Evolutionary conservation across 2,113 vertebrate genomes (phyloP).

Genomic region (Microtus montanus): DNA sequence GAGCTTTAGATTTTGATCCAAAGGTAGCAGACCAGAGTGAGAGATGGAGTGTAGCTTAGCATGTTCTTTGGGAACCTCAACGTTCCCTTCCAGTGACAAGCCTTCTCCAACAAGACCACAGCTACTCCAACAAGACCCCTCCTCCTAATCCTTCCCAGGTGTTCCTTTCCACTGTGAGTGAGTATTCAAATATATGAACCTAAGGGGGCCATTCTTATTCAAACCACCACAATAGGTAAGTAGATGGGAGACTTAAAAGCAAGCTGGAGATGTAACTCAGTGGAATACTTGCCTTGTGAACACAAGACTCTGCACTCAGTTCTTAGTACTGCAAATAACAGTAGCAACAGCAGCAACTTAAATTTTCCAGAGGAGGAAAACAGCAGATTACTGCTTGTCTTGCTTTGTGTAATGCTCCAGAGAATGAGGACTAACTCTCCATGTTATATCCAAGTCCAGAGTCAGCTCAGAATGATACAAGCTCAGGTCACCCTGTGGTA

Average conservation of each 20-base stretch:
- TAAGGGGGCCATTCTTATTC: neutral
- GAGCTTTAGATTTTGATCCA: neutral
- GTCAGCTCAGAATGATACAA: neutral
- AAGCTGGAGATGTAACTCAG: neutral
- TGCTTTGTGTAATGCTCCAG: neutral
- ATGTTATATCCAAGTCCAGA: neutral
- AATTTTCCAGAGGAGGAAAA: neutral
- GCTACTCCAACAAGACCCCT: neutral
- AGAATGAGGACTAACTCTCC: neutral
- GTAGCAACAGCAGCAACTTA: neutral
- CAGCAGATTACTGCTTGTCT: neutral
- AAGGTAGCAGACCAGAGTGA: neutral
- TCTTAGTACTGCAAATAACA: neutral
- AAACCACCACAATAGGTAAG: neutral
- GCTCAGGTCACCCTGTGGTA: neutral
- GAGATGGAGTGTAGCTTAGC: no score
- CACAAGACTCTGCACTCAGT: neutral
- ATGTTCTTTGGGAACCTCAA: neutral
- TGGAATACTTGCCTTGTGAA: neutral
- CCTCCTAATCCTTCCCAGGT: neutral
- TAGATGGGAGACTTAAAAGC: neutral
- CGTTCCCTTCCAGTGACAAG: no score
- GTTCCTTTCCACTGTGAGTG: neutral
- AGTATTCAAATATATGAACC: neutral
- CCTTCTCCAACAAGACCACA: neutral